Evolutionary conservation across 2,113 vertebrate species (phyloP), one percentile per base, ranked within the genome.

Genomic region (Chitala chitala): DNA sequence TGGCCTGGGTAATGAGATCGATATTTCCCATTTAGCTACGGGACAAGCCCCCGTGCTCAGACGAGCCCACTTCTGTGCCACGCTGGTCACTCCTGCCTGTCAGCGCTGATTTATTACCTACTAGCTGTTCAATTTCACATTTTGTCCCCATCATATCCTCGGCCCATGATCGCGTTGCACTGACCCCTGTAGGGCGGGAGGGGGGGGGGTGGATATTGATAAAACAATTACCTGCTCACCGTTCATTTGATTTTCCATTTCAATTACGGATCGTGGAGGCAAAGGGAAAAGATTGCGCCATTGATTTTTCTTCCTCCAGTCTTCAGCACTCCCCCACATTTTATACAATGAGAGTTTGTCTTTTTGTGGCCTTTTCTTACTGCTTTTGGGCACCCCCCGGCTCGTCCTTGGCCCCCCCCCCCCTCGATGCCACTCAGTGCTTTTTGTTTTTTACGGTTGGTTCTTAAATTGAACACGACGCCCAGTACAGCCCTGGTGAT

Each of bases 231-330:
- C 94, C 92, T 94, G 92, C 92, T 93, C 89, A 88, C 92, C 92
- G 90, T 93, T 94, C 93, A 94, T 94, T 93, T 94, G 92, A 94
- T 94, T 94, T 94, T 94, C 93, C 92, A 93, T 94, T 94, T 94
- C 93, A 94, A 94, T 94, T 94, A 94, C 91, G 88, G 90, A 90
- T 92, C 90, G 91, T 89, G 91, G 90, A 84, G 89, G 90, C 90
- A 89, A 93, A 92, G 90, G 90, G 91, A 90, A 93, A 94, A 93
- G 93, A 94, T 93, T 93, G 92, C 89, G 87, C 88, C 92, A 94
- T 94, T 91, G 93, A 94, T 94, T 94, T 93, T 91, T 79, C 70
- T 70, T 13, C 42, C 24, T 72, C 26, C 33, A 46, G 44, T 5
- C 5, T 12, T 6, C 44, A 46, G 44, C 59, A 31, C 33, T n/a